Base-by-base conservation (phyloP, 2,888 invertebrate genomes). In the Cylloceria caligata region DNA sequence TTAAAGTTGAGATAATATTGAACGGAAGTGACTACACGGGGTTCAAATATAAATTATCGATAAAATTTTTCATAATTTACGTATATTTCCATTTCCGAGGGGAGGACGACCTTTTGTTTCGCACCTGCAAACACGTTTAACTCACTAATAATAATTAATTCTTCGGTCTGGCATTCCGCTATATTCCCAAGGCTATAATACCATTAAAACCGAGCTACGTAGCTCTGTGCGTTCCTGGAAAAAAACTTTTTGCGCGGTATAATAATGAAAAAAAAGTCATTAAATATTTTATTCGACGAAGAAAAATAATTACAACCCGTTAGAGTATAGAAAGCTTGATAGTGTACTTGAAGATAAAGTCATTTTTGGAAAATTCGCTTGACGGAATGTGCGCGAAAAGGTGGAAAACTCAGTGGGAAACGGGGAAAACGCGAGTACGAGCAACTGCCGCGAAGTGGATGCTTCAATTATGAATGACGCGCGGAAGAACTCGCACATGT, bases 391-490 rank as follows among this genome's bases (percentile, higher is more conserved):
- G 47, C 16, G 13, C 30, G 34, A 30, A 39, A 67, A 67, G 21
- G 27, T 30, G 30, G 3, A 24, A 34, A 60, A 5, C 60, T 16
- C 16, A 6, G 36, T 21, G 13, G n/a, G 52, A 45, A 27, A 6
- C 19, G 55, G n/a, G 19, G 52, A 73, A 34, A 13, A 16, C 45
- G 49, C 30, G 11, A 55, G 62, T 55, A 21, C 21, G 81, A 77
- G 73, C 73, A 65, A 78, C 68, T 60, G 71, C 36, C 47, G 64
- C 69, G 34, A 76, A 65, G 75, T 65, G 75, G 60, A 68, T 68
- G 42, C 77, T 77, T 73, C 69, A 81, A 81, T 81, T 76, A 73
- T 77, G 67, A 81, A 77, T 76, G 72, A 68, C 68, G 67, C 9
- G 57, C 47, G 47, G 24, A 65, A 80, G 39, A 60, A 45, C 16